phyloP scores from a whole-genome alignment of 2,797 vertebrate species.

The Acanthis flammea region DNA sequence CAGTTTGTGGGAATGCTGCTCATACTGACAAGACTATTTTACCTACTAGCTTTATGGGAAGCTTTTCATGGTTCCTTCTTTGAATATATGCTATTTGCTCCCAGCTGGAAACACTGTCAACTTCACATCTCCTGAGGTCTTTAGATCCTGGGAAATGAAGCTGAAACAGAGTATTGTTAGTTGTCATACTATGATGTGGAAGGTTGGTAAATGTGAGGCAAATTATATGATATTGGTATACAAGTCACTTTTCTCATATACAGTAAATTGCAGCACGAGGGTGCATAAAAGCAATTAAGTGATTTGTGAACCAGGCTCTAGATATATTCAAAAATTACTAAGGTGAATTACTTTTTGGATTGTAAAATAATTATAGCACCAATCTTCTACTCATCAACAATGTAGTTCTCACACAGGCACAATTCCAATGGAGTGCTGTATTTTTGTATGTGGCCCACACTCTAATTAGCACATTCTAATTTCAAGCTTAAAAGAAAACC shows the following conservation, averaged over 20 bases:
- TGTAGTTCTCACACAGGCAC: slow-evolving; percentile 26
- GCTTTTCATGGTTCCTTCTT: background rate
- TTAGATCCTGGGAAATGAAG: slow-evolving; percentile 40
- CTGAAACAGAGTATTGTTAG: slow-evolving; percentile 12
- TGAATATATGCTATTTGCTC: background rate
- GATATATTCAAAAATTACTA: slow-evolving; percentile 53
- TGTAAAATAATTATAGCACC: slow-evolving; percentile 55
- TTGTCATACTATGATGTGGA: slow-evolving; percentile 1
- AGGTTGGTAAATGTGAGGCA: background rate
- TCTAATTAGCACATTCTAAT: slow-evolving; percentile 72
- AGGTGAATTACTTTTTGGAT: slow-evolving; percentile 55
- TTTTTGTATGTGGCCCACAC: slow-evolving; percentile 57
- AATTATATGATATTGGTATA: slow-evolving; percentile 14
- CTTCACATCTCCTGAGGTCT: slow-evolving; percentile 26
- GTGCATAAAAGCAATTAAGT: slow-evolving; percentile 47
- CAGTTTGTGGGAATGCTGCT: background rate
- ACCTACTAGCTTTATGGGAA: background rate
- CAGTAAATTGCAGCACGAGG: slow-evolving; percentile 26
- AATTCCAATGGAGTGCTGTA: slow-evolving; percentile 28
- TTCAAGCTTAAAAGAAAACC: slow-evolving; percentile 64
- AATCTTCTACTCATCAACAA: slow-evolving; percentile 4
- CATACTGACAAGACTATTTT: background rate
- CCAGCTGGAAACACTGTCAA: slow-evolving; percentile 28
- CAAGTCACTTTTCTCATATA: slow-evolving; percentile 41
- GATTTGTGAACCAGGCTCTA: slow-evolving; percentile 46